Conservation (phyloP, 2,888 invertebrate species). For the Cephonodes hylas region DNA sequence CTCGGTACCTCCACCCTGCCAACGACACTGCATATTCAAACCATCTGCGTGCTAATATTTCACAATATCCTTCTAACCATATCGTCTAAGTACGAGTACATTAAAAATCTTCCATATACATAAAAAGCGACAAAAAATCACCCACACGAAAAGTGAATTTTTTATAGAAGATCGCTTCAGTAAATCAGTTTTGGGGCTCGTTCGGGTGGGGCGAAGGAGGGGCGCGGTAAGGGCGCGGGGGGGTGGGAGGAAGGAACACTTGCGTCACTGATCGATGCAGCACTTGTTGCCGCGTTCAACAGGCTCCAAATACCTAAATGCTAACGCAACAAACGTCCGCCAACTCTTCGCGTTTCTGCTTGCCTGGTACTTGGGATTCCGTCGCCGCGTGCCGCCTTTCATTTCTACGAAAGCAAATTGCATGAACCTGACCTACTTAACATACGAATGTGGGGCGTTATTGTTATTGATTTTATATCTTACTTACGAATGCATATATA, state of each 20-base stretch:
- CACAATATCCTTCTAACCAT: background rate
- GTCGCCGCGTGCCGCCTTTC: background rate
- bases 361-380: slow-evolving; percentile 30
- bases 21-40: background rate
- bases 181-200: slow-evolving; percentile 53
- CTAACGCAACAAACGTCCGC: slow-evolving; percentile 29
- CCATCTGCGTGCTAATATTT: background rate
- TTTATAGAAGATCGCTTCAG: slow-evolving; percentile 44
- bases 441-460: background rate
- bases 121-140: background rate
- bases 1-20: background rate
- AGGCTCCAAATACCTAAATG: slow-evolving; percentile 57
- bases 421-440: background rate
- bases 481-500: background rate
- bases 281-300: slow-evolving; percentile 76
- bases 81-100: background rate
- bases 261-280: slow-evolving; percentile 77
- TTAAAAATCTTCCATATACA: background rate
- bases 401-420: background rate
- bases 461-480: background rate
- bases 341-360: slow-evolving; percentile 30
- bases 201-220: slow-evolving; percentile 32
- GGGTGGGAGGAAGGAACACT: slow-evolving; percentile 37
- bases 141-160: slow-evolving; percentile 26
- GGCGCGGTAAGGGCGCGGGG: slow-evolving; percentile 25